Evolutionary conservation across 2,113 vertebrate genomes (phyloP).

Genomic region (Maccullochella peelii): DNA sequence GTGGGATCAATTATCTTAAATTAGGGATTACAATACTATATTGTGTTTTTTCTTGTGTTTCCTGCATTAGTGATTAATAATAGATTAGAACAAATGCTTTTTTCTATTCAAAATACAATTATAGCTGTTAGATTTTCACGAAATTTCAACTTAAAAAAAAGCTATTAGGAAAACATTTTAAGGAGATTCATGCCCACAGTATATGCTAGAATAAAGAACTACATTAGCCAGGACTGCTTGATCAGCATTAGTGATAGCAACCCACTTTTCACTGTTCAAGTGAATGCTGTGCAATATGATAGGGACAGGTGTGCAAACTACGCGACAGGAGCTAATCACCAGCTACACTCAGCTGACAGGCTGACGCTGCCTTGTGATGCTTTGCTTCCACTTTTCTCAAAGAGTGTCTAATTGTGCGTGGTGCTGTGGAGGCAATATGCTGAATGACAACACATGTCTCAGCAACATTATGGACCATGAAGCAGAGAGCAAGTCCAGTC

Average conservation of each 20-base stretch:
- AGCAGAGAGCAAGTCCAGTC: slow-evolving; percentile 11
- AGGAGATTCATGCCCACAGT: neutral
- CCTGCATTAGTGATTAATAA: slow-evolving; percentile 21
- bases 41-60: slow-evolving; percentile 9
- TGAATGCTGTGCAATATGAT: slow-evolving; percentile 36
- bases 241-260: slow-evolving; percentile 17
- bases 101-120: slow-evolving; percentile 19
- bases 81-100: slow-evolving; percentile 22
- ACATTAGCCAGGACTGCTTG: slow-evolving; percentile 2
- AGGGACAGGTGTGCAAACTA: slow-evolving; percentile 46
- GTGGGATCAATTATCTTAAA: neutral
- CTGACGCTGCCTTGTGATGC: slow-evolving; percentile 21
- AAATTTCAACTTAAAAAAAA: neutral
- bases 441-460: slow-evolving; percentile 48
- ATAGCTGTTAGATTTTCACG: neutral
- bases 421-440: slow-evolving; percentile 24
- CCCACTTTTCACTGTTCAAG: slow-evolving; percentile 13
- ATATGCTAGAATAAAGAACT: neutral
- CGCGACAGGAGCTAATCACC: slow-evolving; percentile 53
- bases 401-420: slow-evolving; percentile 47
- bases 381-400: slow-evolving; percentile 20
- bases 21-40: neutral
- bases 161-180: slow-evolving; percentile 7
- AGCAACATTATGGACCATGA: slow-evolving; percentile 23
- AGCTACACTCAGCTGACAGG: slow-evolving; percentile 31